phyloP scores from a whole-genome alignment of 2,888 invertebrate species.

The Malthinus seriepunctatus region DNA sequence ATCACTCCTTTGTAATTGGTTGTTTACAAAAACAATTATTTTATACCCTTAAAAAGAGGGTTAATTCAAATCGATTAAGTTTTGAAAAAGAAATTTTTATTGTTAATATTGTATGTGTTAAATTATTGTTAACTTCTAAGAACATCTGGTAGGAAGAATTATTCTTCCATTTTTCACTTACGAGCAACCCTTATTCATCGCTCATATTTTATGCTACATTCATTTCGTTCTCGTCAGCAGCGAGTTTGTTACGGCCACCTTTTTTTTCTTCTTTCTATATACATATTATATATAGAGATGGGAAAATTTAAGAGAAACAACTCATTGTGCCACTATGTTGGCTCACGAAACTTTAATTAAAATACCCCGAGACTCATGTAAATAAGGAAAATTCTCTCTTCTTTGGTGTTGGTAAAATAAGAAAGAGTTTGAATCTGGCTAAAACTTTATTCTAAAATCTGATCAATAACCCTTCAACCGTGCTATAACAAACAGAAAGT shows the following conservation, averaged over 20 bases:
- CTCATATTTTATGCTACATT: slow-evolving; percentile 39
- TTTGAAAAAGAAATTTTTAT: too few relatives aligned
- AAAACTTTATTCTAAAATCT: slow-evolving; percentile 8
- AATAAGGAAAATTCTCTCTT: slow-evolving; percentile 27
- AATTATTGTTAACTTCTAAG: slow-evolving; percentile 42
- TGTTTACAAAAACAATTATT: slow-evolving; percentile 24
- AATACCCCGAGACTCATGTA: slow-evolving; percentile 32
- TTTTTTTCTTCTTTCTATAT: too few relatives aligned
- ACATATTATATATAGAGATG: too few relatives aligned
- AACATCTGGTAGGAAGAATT: slow-evolving; percentile 40
- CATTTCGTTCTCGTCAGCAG: slow-evolving; percentile 34
- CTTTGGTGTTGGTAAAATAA: slow-evolving; percentile 33
- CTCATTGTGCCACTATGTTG: slow-evolving; percentile 5
- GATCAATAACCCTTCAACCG: slow-evolving; percentile 23
- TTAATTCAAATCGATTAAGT: too few relatives aligned
- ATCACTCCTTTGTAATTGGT: slow-evolving; percentile 35
- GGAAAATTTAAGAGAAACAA: neutral
- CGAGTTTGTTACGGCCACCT: slow-evolving; percentile 15
- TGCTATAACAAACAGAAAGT: slow-evolving; percentile 24
- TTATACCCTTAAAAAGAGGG: slow-evolving; percentile 5
- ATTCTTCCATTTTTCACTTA: slow-evolving; percentile 44
- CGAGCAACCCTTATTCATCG: slow-evolving; percentile 37
- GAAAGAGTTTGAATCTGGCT: slow-evolving; percentile 25
- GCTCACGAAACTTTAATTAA: slow-evolving; percentile 29
- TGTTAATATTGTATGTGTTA: slow-evolving; percentile 28